Conservation (phyloP, 2,797 vertebrate species). For the Pelodytes ibericus region DNA sequence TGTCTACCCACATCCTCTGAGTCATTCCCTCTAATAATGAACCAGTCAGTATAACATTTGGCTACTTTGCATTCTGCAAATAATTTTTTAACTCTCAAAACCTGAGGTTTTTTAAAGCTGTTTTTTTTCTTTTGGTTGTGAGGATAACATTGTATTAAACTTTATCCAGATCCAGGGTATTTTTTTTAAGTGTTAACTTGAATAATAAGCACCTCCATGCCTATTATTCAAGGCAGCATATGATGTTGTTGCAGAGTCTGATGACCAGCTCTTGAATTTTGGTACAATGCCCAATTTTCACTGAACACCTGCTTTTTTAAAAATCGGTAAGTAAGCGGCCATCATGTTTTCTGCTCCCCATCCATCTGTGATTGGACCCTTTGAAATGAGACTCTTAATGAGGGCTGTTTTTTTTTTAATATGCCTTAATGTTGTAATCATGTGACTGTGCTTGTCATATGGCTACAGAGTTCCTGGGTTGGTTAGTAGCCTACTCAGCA, state of each 20-base stretch:
- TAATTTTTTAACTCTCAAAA: constrained; percentile 24
- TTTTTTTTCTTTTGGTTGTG: no score
- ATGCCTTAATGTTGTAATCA: neutral
- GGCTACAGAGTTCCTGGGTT: neutral
- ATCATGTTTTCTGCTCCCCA: neutral
- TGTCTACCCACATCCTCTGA: constrained; percentile 46
- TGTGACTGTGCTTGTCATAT: neutral
- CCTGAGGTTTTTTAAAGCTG: no score
- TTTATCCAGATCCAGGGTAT: no score
- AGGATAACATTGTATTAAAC: no score
- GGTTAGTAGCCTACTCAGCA: neutral
- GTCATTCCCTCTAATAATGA: constrained; percentile 31
- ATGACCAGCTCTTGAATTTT: constrained; percentile 6
- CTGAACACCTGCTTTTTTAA: constrained; percentile 17
- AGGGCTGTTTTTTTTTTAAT: no score
- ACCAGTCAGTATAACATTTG: constrained; percentile 23
- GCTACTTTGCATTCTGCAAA: constrained; percentile 3
- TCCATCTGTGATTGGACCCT: neutral
- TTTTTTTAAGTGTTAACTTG: neutral
- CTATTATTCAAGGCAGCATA: no score
- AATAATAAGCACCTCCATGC: neutral
- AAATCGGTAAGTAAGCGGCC: neutral
- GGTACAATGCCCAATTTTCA: constrained; percentile 18
- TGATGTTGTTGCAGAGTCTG: neutral
- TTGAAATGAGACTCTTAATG: neutral